phyloP scores from a whole-genome alignment of 2,797 vertebrate species.

The Kryptopterus vitreolus region DNA sequence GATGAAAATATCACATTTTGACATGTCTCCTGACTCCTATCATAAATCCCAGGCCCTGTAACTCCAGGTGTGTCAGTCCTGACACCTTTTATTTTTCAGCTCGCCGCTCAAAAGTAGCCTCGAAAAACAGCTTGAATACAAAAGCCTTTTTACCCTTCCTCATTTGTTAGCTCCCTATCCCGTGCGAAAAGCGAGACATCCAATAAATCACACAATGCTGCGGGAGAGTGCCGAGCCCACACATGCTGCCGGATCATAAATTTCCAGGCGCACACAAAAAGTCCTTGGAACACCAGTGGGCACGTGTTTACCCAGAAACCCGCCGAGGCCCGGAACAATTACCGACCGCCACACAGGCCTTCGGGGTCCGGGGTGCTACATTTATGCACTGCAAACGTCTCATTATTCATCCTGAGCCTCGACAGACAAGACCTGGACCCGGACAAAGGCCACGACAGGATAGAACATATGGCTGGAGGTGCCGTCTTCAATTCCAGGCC shows the following conservation, averaged over 20 bases:
- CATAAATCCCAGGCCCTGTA: background rate
- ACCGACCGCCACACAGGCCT: constrained; percentile 68
- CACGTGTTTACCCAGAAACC: constrained; percentile 77
- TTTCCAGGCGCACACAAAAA: constrained; percentile 61
- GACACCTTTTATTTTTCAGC: background rate
- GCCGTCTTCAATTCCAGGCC: constrained; percentile 1
- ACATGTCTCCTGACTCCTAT: background rate
- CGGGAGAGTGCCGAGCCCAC: constrained; percentile 48
- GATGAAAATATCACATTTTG: constrained; percentile 41
- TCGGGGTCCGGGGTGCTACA: constrained; percentile 69
- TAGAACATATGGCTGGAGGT: constrained; percentile 42
- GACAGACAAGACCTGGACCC: constrained; percentile 65
- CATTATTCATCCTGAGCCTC: constrained; percentile 74
- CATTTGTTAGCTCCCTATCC: constrained; percentile 33
- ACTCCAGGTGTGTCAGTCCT: background rate
- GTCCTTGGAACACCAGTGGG: constrained; percentile 58
- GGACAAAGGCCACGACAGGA: constrained; percentile 62
- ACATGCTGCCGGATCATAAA: constrained; percentile 69
- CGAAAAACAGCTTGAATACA: constrained; percentile 28
- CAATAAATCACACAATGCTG: constrained; percentile 72
- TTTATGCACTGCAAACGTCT: constrained; percentile 72
- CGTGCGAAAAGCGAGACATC: constrained; percentile 26
- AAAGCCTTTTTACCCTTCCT: constrained; percentile 22
- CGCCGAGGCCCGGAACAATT: constrained; percentile 72
- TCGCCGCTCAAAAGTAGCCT: constrained; percentile 16